Conservation (phyloP, 2,797 vertebrate genomes). For the Pteronotus mesoamericanus region DNA sequence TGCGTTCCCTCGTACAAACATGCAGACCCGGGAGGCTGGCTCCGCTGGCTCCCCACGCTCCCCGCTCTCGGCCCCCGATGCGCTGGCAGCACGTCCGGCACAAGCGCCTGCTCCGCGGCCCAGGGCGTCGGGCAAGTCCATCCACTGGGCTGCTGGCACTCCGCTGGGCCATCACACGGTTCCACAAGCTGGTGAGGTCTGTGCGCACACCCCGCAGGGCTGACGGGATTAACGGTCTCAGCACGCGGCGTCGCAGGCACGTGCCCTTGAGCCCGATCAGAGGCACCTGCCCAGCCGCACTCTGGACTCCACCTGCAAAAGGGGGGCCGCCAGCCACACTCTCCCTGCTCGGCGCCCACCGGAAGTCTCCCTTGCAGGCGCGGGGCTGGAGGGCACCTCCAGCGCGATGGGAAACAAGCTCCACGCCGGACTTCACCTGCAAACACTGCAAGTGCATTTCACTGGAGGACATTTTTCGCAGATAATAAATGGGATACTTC, state of each 20-base stretch:
- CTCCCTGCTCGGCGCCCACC: not conserved
- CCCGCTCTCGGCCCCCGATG: too few relatives aligned
- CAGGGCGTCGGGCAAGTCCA: not conserved
- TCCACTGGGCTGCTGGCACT: not conserved
- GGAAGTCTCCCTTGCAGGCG: not conserved
- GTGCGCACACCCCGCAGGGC: not conserved
- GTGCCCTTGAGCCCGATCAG: not conserved
- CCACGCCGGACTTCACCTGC: not conserved
- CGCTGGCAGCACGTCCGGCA: too few relatives aligned
- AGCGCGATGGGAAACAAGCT: not conserved
- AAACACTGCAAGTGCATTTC: not conserved
- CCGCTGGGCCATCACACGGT: conserved; percentile 39
- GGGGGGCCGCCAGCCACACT: rapidly evolving
- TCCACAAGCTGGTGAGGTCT: conserved; percentile 41
- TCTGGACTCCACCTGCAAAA: not conserved
- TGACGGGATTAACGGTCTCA: not conserved
- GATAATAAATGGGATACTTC: not conserved
- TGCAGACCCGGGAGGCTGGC: not conserved
- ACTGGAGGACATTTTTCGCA: not conserved
- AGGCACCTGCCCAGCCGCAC: rapidly evolving
- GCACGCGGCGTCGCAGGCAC: rapidly evolving
- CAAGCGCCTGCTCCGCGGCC: not conserved
- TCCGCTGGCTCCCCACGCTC: too few relatives aligned
- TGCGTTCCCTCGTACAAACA: not conserved
- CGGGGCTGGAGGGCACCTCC: rapidly evolving